Base-by-base conservation (phyloP, 1,140 invertebrate species). In the Apis laboriosa region DNA sequence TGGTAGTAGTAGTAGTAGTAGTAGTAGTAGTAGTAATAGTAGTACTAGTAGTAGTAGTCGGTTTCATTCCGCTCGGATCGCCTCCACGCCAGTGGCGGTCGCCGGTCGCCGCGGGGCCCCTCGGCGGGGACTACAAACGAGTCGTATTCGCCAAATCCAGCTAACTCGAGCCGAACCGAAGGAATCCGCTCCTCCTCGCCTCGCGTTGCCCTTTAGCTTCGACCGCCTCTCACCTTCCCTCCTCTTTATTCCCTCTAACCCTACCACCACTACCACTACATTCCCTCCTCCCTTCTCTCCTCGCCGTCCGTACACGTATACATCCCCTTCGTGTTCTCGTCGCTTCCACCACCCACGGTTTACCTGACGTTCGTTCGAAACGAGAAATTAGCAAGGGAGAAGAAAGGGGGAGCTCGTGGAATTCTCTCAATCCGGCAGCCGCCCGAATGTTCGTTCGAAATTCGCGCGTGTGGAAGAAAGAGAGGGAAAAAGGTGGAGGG, bases 71-170 rank as follows among this genome's bases (percentile, higher is more conserved):
- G 84, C 84, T 87, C 85, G 75, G 83, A 78, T 86, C 83, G 71
- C 56, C 84, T 87, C 63, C 64, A 61, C 76, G 82, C 15, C 63
- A 43, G 34, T 19, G 34, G n/a, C 67, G 43, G 78, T 12, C 17
- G 64, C 63, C 67, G 82, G 84, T 83, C 80, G 84, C 84, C 86
- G 84, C 86, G 78, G 86, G 88, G 72, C 79, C 66, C 71, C 80
- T 88, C 89, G 89, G 90, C 88, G 71, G 34, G 34, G 79, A 91
- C 89, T 91, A 91, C 91, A 92, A 92, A 91, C 92, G 91, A 91
- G 90, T 87, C 90, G 90, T 91, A 87, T 90, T 92, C 92, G 88
- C 89, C 92, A 92, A 92, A 92, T 92, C 91, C 91, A 92, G 91
- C 90, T 91, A 92, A 91, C 91, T 92, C 92, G 89, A 92, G 90